A percentile compares a stretch with the other conserved stretches of the same genome.
Evolutionary conservation across 2,888 invertebrate genomes (phyloP).

Genomic region (Volucella zonaria): DNA sequence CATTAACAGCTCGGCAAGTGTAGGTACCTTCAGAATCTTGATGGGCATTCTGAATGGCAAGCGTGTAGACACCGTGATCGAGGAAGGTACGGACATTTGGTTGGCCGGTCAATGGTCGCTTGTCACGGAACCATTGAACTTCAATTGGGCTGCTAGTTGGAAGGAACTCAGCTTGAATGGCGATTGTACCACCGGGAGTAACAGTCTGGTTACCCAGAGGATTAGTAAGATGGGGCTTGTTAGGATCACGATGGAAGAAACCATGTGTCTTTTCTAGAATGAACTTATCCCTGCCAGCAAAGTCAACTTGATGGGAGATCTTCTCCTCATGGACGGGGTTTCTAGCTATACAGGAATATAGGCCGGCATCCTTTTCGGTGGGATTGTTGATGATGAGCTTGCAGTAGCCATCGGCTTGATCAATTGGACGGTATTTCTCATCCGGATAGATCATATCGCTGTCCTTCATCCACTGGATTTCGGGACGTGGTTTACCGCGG

Average conservation of each 20-base stretch:
- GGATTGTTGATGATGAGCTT: constrained; percentile 87
- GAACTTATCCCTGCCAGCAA: constrained; percentile 83
- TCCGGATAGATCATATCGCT: constrained; percentile 84
- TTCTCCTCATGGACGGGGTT: constrained; percentile 89
- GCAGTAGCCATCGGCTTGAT: constrained; percentile 89
- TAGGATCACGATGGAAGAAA: constrained; percentile 83
- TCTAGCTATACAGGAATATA: constrained; percentile 90
- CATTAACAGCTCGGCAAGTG: constrained; percentile 89
- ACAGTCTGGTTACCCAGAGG: constrained; percentile 89
- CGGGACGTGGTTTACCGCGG: constrained; percentile 88
- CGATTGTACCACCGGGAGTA: constrained; percentile 90
- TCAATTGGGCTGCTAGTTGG: constrained; percentile 88
- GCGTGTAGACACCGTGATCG: constrained; percentile 88
- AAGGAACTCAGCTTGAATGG: constrained; percentile 88
- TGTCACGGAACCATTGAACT: constrained; percentile 90
- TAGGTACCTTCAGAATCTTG: constrained; percentile 90
- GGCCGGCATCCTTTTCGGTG: constrained; percentile 87
- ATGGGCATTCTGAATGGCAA: constrained; percentile 88
- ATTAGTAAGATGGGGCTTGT: constrained; percentile 87
- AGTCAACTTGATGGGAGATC: constrained; percentile 88
- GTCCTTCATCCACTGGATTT: constrained; percentile 90
- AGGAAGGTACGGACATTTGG: constrained; percentile 87
- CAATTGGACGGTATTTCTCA: constrained; percentile 86
- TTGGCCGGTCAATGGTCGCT: constrained; percentile 85
- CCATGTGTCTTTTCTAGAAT: constrained; percentile 82